Conservation (phyloP, 1,140 invertebrate genomes). For the Liolophura sinensis region DNA sequence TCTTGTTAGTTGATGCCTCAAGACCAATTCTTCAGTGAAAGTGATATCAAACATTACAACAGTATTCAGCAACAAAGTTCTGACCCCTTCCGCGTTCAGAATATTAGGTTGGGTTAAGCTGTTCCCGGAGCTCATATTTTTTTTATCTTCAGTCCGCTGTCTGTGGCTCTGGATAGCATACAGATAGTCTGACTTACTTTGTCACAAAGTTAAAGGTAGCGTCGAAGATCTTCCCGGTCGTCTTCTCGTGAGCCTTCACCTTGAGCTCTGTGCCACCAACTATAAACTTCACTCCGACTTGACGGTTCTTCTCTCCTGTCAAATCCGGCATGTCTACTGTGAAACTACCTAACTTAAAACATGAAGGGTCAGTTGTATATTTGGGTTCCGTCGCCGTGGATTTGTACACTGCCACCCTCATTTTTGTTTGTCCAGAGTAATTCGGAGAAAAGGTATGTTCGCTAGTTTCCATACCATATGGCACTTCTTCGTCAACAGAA, state of each 20-base stretch:
- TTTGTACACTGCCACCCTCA: conserved; percentile 20
- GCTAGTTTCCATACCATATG: background rate
- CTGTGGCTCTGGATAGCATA: too few species aligned
- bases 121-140: too few species aligned
- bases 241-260: conserved; percentile 21
- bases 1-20: too few species aligned
- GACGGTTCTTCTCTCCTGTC: conserved; percentile 4
- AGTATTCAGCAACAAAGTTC: too few species aligned
- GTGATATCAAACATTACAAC: too few species aligned
- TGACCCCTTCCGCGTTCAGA: too few species aligned
- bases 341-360: conserved; percentile 23
- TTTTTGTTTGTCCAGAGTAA: conserved; percentile 12
- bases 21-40: too few species aligned
- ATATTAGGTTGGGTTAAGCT: too few species aligned
- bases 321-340: conserved; percentile 18
- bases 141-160: too few species aligned
- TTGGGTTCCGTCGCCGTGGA: conserved; percentile 16
- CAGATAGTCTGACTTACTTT: too few species aligned
- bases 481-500: too few species aligned
- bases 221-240: conserved; percentile 11
- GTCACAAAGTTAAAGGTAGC: conserved; percentile 23
- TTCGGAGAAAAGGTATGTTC: conserved; percentile 14
- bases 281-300: conserved; percentile 23
- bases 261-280: conserved; percentile 29
- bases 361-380: conserved; percentile 17